Evolutionary conservation across 2,888 invertebrate genomes (phyloP).

Genomic region (Pinctada fucata): DNA sequence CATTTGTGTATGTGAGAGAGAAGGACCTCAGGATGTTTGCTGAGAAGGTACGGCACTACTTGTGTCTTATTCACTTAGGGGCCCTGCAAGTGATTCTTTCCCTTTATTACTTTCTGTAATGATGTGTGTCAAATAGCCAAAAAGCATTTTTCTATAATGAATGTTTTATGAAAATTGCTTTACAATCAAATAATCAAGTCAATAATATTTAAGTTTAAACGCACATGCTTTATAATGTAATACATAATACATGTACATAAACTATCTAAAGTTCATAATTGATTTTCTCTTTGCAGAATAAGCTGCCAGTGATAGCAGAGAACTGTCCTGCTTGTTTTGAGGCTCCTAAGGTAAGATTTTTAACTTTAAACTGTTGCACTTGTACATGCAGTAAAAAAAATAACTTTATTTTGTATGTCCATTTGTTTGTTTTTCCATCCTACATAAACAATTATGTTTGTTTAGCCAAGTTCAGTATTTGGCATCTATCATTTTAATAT

Average conservation of each 20-base stretch:
- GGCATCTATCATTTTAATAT: too few species aligned
- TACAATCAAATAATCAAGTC: too few species aligned
- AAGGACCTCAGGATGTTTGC: constrained; percentile 86
- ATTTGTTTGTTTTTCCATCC: not conserved
- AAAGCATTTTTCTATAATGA: too few species aligned
- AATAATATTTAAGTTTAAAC: too few species aligned
- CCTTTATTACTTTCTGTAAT: too few species aligned
- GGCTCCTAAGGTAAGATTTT: constrained; percentile 78
- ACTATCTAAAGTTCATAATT: not conserved
- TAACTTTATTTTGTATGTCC: not conserved
- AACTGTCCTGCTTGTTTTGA: constrained; percentile 80
- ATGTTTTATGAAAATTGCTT: too few species aligned
- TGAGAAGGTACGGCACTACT: constrained; percentile 76
- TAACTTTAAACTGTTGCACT: not conserved
- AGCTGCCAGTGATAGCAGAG: constrained; percentile 84
- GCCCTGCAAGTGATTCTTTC: too few species aligned
- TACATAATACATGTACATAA: too few species aligned
- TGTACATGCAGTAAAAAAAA: not conserved
- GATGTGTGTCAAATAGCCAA: too few species aligned
- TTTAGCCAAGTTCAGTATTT: too few species aligned
- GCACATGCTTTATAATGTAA: too few species aligned
- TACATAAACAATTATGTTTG: not conserved
- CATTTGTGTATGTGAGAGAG: constrained; percentile 91
- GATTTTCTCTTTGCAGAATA: constrained; percentile 78
- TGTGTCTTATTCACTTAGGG: too few species aligned